Evolutionary conservation across 1,140 invertebrate species (phyloP).

Genomic region (Lepidurus arcticus): DNA sequence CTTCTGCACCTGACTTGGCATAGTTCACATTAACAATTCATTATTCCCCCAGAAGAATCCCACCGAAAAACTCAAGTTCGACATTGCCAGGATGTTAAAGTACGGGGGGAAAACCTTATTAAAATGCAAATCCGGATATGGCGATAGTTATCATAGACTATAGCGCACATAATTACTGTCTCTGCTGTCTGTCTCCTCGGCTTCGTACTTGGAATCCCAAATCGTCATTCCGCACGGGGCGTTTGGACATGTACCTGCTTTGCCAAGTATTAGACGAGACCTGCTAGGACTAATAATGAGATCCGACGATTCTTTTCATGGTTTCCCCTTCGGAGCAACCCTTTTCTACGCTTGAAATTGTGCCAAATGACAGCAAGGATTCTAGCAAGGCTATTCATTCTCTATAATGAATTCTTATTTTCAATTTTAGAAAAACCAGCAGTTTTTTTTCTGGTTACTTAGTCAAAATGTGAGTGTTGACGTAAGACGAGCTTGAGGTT

Average conservation of each 20-base stretch:
- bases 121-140: slow-evolving; percentile 9
- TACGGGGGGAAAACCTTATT: background rate
- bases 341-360: background rate
- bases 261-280: background rate
- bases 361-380: background rate
- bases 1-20: background rate
- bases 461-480: too few relatives aligned
- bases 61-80: background rate
- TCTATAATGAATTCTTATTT: too few relatives aligned
- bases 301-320: background rate
- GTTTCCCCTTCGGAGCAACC: background rate
- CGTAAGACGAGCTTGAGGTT: too few relatives aligned
- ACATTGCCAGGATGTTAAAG: background rate
- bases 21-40: slow-evolving; percentile 19
- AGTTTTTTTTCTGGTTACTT: too few relatives aligned
- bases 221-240: slow-evolving; percentile 6
- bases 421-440: too few relatives aligned
- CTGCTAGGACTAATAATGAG: slow-evolving; percentile 6
- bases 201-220: background rate
- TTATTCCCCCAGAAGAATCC: background rate
- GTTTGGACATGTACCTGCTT: slow-evolving; percentile 13
- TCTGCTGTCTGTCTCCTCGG: background rate
- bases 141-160: background rate
- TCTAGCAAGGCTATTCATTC: background rate
- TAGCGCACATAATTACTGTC: background rate